Evolutionary conservation across 2,797 vertebrate species (phyloP), one percentile per base, ranked within the genome.

Genomic region (Tarsius wallacei): DNA sequence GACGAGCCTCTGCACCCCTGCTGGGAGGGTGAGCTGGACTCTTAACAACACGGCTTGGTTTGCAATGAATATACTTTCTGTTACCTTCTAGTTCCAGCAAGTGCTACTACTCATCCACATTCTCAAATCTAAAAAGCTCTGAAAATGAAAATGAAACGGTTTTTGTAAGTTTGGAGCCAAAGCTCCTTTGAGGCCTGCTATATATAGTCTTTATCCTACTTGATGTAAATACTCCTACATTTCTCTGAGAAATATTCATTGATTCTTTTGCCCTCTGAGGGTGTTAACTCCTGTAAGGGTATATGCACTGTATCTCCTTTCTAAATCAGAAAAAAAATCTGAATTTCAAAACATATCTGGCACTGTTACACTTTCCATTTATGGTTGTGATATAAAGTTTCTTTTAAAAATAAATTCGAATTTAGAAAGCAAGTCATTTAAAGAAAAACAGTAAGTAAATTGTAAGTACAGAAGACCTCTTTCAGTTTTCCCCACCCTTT

Each of bases 81-180:
- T 66, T 59, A 53, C 63, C 7, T 57, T 83, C 70, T 82, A 21
- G 36, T 96, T 89, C 49, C 57, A 85, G 76, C 55, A 93, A 94
- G 16, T 81, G 70, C 84, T 28, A 73, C 61, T 61, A 81, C 31
- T 86, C 26, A 26, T 51, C 26, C 28, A 42, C 49, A 59, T 64
- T 64, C 64, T 51, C 49, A 91, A 90, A 77, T 51, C 78, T 57
- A 85, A 63, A 89, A 84, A 66, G 9, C 70, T 82, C 61, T 74
- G 70, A 49, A 63, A 42, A 42, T 42, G 42, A 42, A 91, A 77
- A 59, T 17, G n/a, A 86, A 87, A 51, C 7, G 1, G 26, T 36
- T 87, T 92, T 80, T 47, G 16, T 91, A 87, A 88, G 55, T 93
- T 59, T 89, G 84, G 90, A 78, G 74, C 17, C 61, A 82, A 88